Evolutionary conservation across 2,797 vertebrate genomes (phyloP), one percentile per base, ranked within the genome.

Genomic region (Geotrypetes seraphini): DNA sequence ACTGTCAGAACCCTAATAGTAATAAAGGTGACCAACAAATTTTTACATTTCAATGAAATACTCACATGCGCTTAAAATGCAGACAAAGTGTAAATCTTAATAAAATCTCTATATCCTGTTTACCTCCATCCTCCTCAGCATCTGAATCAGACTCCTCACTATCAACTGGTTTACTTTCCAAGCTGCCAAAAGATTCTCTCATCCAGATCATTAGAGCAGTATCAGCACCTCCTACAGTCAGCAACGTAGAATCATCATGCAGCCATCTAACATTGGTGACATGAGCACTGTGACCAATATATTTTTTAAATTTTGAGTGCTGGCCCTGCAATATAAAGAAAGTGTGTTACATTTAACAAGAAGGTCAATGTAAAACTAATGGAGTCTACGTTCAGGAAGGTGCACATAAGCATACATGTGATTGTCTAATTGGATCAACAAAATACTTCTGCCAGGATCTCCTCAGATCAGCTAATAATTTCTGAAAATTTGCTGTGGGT

Each of bases 151-250:
- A 97, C 49, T 98, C 95, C 43, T 98, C 92, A 3, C 94, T 98
- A 65, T 98, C 95, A 49, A 90, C 85, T 3, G 88, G 76, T 62
- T 90, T 93, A 65, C 73, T 91, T 69, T 96, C 93, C 23, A 89
- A 86, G 45, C 84, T 88, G 15, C 90, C 89, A 22, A 79, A 60
- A 7, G 86, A 78, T 53, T 97, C 94, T 63, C 90, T 66, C 19
- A 60, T 86, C 94, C 94, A 97, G 75, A 96, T 89, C 94, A 98
- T 96, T 55, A 98, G 63, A 6, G 95, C 91, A 0, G 91, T 91
- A 63, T 98, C 95, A 0, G 89, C 90, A 0, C 94, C 95, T 1
- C 95, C 95, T 33, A 96, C 91, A 0, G 94, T 92, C 62, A 98
- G 85, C 69, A 97, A 71, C 54, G 86, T 53, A 0, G 85, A 72